phyloP scores from a whole-genome alignment of 1,140 invertebrate genomes.

The Conus betulinus region DNA sequence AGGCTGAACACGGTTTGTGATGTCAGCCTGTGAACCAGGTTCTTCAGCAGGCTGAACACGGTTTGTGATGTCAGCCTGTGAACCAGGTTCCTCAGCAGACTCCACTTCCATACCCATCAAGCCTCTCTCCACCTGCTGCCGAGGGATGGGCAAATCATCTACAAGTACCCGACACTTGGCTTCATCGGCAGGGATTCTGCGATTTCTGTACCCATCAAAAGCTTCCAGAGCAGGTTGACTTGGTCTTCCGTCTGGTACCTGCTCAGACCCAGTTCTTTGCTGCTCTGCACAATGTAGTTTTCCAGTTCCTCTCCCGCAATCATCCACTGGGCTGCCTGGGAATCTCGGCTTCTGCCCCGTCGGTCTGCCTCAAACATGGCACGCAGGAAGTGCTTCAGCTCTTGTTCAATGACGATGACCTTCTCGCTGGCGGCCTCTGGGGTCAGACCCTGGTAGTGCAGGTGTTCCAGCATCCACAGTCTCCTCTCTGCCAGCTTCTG shows the following conservation, averaged over 20 bases:
- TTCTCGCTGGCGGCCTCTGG: constrained; percentile 26
- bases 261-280: not conserved
- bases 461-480: constrained; percentile 11
- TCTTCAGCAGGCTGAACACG: not conserved
- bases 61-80: not conserved
- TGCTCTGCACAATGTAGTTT: not conserved
- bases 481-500: constrained; percentile 12
- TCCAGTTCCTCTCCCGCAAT: not conserved
- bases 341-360: not conserved
- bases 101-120: not conserved
- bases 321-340: not conserved
- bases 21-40: not conserved
- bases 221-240: not conserved
- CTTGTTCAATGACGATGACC: not conserved
- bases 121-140: not conserved
- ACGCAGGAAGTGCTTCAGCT: not conserved
- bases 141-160: not conserved
- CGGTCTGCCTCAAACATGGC: not conserved
- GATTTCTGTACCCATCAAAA: not conserved
- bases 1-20: not conserved
- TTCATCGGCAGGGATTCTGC: not conserved
- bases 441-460: not conserved
- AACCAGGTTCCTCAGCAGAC: not conserved
- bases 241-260: not conserved
- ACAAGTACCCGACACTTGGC: constrained; percentile 10